phyloP scores from a whole-genome alignment of 35 echinoderm and acorn worm genomes.

The Heliocidaris tuberculata region DNA sequence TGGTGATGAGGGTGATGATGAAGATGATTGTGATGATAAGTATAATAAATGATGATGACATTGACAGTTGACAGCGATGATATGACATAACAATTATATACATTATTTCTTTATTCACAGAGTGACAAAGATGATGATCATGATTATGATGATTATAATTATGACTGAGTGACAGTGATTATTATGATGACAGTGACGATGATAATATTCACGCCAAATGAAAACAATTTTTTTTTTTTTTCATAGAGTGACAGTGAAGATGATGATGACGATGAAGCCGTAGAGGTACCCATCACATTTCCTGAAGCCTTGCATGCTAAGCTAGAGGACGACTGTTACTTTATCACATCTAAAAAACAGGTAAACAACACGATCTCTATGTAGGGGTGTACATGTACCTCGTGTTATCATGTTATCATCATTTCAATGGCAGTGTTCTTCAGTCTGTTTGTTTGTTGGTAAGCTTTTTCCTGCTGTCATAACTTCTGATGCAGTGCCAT shows the following conservation, averaged over 20 bases:
- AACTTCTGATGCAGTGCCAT: not conserved
- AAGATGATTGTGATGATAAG: not conserved
- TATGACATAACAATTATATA: too few relatives aligned
- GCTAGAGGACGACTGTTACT: constrained; percentile 96
- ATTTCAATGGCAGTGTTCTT: too few relatives aligned
- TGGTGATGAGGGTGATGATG: not conserved
- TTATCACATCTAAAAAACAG: constrained; percentile 73
- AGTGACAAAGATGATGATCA: too few relatives aligned
- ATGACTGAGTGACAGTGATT: too few relatives aligned
- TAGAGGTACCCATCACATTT: constrained; percentile 85
- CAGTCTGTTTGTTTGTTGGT: not conserved
- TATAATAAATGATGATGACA: not conserved
- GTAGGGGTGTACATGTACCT: too few relatives aligned
- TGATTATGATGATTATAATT: too few relatives aligned
- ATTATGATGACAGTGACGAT: too few relatives aligned
- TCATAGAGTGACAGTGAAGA: constrained; percentile 41
- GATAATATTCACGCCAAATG: too few relatives aligned
- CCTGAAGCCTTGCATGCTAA: constrained; percentile 71
- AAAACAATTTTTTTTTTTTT: not conserved
- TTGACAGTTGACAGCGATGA: too few relatives aligned
- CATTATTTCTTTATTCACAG: too few relatives aligned
- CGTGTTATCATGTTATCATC: too few relatives aligned
- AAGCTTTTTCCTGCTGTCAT: not conserved
- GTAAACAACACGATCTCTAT: constrained; percentile 29
- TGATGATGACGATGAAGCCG: constrained; percentile 60